Percentiles rank a stretch among this genome's conserved stretches.
phyloP scores from a whole-genome alignment of 2,888 invertebrate genomes.

The Andrena chrysosceles region DNA sequence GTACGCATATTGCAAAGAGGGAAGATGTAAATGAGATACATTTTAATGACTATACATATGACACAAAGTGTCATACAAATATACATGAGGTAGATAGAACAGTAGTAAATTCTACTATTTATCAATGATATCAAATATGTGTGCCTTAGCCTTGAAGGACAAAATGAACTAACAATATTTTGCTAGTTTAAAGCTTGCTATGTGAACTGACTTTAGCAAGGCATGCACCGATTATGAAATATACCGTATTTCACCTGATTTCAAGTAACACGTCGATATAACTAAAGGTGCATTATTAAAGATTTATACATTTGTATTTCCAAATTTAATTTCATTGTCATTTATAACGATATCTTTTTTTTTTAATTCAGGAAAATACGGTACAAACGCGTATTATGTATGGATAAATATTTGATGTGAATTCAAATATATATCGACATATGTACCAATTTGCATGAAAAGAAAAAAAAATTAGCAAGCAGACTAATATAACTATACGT shows the following conservation, averaged over 20 bases:
- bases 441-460: constrained; percentile 44
- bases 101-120: constrained; percentile 59
- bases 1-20: constrained; percentile 38
- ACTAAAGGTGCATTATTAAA: background rate
- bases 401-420: constrained; percentile 29
- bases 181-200: constrained; percentile 70
- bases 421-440: constrained; percentile 41
- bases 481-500: constrained; percentile 60
- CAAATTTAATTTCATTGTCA: background rate
- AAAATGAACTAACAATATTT: constrained; percentile 62
- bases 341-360: background rate
- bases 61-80: constrained; percentile 58
- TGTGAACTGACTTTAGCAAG: constrained; percentile 71
- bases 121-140: constrained; percentile 67
- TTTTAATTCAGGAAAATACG: constrained; percentile 37
- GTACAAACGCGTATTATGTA: constrained; percentile 47
- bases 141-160: constrained; percentile 62
- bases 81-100: constrained; percentile 55
- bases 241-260: constrained; percentile 51
- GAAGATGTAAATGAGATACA: constrained; percentile 47
- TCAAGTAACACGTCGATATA: background rate
- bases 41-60: constrained; percentile 56
- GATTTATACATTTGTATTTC: background rate
- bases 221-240: constrained; percentile 69
- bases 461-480: constrained; percentile 63